A percentile compares a stretch with the other conserved stretches of the same genome.
Evolutionary conservation across 2,888 invertebrate genomes (phyloP).

Genomic region (Geotrupes spiniger): DNA sequence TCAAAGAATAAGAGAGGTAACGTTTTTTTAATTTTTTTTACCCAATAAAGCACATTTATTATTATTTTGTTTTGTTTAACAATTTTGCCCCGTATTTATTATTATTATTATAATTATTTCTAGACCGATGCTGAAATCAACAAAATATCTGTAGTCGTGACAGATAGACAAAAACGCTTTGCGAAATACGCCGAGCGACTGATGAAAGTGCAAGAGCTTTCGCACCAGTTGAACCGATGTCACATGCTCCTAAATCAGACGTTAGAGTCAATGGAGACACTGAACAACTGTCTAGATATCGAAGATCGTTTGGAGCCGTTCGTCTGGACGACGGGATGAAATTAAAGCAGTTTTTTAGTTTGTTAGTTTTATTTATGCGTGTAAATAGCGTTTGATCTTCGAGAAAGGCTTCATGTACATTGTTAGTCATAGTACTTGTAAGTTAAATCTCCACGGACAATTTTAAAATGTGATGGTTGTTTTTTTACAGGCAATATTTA

Average conservation of each 20-base stretch:
- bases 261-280: slow-evolving; percentile 77
- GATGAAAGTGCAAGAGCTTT: slow-evolving; percentile 77
- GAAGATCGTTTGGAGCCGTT: slow-evolving; percentile 85
- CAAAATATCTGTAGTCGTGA: slow-evolving; percentile 65
- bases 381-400: too few species aligned
- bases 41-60: background rate
- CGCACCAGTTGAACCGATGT: slow-evolving; percentile 78
- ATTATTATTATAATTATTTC: slow-evolving; percentile 22
- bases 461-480: too few species aligned
- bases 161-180: slow-evolving; percentile 80
- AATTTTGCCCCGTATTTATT: background rate
- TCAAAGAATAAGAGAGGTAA: slow-evolving; percentile 73
- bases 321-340: slow-evolving; percentile 76
- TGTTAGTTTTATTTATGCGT: background rate
- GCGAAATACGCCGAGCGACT: slow-evolving; percentile 84
- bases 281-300: slow-evolving; percentile 79
- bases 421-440: too few species aligned
- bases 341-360: slow-evolving; percentile 36
- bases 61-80: slow-evolving; percentile 8
- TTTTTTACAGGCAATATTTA: too few species aligned
- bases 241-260: slow-evolving; percentile 80
- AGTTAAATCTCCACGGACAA: too few species aligned
- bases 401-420: too few species aligned
- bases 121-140: slow-evolving; percentile 72
- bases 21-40: slow-evolving; percentile 21